A percentile compares a stretch with the other conserved stretches of the same genome.
Conservation (phyloP, 2,113 vertebrate genomes). For the rabbit (Oryctolagus cuniculus) region DNA sequence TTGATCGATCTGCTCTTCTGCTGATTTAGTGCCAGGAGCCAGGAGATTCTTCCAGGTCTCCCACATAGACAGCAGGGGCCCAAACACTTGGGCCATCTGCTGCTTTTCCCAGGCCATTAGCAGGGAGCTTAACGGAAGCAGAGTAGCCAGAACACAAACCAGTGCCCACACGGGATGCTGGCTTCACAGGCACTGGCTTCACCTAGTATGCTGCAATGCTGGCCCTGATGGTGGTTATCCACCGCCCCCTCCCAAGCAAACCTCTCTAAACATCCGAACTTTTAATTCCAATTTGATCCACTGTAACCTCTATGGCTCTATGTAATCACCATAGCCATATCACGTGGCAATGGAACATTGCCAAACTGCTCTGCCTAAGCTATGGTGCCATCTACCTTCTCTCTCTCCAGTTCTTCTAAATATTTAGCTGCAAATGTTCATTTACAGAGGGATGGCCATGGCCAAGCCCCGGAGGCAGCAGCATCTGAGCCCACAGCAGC, state of each 20-base stretch:
- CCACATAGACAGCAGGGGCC: too few species aligned
- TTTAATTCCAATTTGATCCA: conserved; percentile 37
- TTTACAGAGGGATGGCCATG: not conserved
- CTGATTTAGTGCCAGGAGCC: too few species aligned
- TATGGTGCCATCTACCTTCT: conserved; percentile 40
- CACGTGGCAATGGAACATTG: conserved; percentile 70
- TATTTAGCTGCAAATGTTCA: not conserved
- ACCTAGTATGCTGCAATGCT: too few species aligned
- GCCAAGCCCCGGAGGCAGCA: not conserved
- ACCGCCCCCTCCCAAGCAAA: not conserved
- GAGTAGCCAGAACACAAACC: too few species aligned
- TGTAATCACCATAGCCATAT: conserved; percentile 57
- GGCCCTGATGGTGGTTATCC: too few species aligned
- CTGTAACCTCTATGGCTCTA: conserved; percentile 17
- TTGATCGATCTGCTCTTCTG: too few species aligned
- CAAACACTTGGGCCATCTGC: too few species aligned
- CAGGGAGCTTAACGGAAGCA: too few species aligned
- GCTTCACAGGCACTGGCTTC: too few species aligned
- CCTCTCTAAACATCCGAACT: not conserved
- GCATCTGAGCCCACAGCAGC: not conserved
- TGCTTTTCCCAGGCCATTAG: too few species aligned
- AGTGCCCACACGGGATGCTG: too few species aligned
- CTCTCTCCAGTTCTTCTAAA: not conserved
- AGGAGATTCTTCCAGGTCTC: too few species aligned
- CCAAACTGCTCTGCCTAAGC: conserved; percentile 73